A percentile compares a stretch with the other conserved stretches of the same genome.
Conservation (phyloP, 2,113 vertebrate species). For the Vanacampus margaritifer region DNA sequence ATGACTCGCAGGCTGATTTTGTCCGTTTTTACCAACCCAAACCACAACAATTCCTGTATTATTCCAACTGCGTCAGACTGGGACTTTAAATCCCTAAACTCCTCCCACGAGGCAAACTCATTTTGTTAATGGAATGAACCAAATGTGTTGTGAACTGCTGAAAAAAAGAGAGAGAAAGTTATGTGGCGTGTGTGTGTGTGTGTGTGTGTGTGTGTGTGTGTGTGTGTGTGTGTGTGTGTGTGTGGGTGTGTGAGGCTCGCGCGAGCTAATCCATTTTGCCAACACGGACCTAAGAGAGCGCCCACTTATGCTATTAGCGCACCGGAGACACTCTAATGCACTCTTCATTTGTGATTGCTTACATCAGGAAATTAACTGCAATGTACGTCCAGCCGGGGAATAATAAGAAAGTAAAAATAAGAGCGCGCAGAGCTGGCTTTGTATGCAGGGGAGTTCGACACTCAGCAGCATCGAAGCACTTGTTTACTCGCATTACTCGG, state of each 20-base stretch:
- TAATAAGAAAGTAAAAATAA: conserved; percentile 54
- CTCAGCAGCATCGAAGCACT: conserved; percentile 35
- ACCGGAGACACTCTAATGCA: conserved; percentile 62
- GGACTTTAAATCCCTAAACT: conserved; percentile 34
- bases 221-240: background rate
- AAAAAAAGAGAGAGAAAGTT: conserved; percentile 43
- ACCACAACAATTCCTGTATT: conserved; percentile 52
- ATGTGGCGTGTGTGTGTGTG: conserved; percentile 34
- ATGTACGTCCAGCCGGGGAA: conserved; percentile 50
- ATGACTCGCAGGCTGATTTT: background rate
- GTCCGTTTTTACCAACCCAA: conserved; percentile 23
- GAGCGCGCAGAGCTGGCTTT: conserved; percentile 31
- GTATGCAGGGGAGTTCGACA: conserved; percentile 42
- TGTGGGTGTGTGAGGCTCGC: conserved; percentile 19
- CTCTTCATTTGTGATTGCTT: conserved; percentile 70
- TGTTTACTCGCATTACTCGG: conserved; percentile 42
- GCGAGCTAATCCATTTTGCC: conserved; percentile 69
- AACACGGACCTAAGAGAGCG: conserved; percentile 60
- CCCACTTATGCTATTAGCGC: conserved; percentile 66
- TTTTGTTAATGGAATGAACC: conserved; percentile 63
- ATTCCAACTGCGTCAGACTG: conserved; percentile 38
- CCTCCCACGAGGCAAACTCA: conserved; percentile 46
- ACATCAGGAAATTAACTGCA: conserved; percentile 69
- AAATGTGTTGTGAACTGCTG: conserved; percentile 44
- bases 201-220: background rate